phyloP scores from a whole-genome alignment of 2,797 vertebrate genomes.

The Periparus ater region DNA sequence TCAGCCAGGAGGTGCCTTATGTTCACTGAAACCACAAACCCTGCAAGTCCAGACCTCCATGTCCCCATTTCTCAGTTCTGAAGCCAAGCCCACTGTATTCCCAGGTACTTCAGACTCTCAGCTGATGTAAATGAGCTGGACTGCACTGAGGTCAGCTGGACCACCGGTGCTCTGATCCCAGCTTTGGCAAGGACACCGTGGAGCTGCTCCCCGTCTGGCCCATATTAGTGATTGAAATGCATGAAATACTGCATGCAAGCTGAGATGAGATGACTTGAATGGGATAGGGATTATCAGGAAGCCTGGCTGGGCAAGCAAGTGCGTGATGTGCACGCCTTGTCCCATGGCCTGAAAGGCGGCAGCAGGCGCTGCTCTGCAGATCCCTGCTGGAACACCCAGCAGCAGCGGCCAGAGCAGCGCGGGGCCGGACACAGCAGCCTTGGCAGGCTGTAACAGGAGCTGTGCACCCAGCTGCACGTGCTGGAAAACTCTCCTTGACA shows the following conservation, averaged over 20 bases:
- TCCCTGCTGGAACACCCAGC: neutral
- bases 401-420: neutral
- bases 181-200: neutral
- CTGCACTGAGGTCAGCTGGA: neutral
- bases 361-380: neutral
- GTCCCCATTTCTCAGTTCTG: neutral
- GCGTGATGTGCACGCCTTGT: neutral
- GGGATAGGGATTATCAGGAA: conserved; percentile 1
- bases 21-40: neutral
- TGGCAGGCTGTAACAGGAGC: conserved; percentile 39
- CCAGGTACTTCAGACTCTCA: neutral
- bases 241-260: neutral
- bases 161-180: neutral
- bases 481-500: conserved; percentile 23
- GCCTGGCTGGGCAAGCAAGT: neutral
- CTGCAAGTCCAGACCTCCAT: neutral
- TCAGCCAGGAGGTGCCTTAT: neutral
- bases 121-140: neutral
- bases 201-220: neutral
- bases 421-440: neutral
- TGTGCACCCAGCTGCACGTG: conserved; percentile 15
- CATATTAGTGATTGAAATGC: neutral
- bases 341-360: neutral
- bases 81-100: neutral
- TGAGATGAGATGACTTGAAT: neutral